These are phyloP conservation scores for Sogatella furcifera DNA, from an alignment of 1,140 invertebrate species.

Conservation along the genomic window DNA sequence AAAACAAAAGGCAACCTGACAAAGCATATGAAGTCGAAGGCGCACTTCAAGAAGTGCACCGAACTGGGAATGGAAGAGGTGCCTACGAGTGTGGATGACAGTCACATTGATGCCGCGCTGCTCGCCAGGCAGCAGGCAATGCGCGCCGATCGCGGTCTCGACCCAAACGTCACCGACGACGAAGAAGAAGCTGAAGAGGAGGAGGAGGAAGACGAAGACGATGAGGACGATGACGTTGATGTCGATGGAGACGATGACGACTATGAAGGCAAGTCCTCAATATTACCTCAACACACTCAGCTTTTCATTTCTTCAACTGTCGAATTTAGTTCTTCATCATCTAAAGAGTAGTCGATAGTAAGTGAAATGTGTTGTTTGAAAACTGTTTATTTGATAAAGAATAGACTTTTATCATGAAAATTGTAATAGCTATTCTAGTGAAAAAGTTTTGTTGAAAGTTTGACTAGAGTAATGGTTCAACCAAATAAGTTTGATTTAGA, in stretches of 20 bases:
- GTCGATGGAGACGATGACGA: conserved; percentile 45
- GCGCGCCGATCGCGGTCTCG: conserved; percentile 9
- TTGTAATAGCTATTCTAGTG: no score
- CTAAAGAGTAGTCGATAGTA: no score
- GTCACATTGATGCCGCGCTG: conserved; percentile 51
- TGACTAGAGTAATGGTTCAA: no score
- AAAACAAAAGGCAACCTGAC: conserved; percentile 98
- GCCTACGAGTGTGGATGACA: conserved; percentile 59
- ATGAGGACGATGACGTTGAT: conserved; percentile 53
- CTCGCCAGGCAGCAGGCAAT: conserved; percentile 17
- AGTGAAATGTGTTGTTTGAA: no score
- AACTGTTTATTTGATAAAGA: no score
- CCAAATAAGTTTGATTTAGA: no score
- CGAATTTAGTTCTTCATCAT: no score
- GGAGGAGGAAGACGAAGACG: conserved; percentile 49
- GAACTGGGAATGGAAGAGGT: conserved; percentile 66
- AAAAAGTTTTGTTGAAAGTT: no score
- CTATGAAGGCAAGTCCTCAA: conserved; percentile 8
- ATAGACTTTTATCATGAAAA: no score
- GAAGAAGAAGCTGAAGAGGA: conserved; percentile 48
- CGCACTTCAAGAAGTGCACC: conserved; percentile 87
- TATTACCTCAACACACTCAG: neutral
- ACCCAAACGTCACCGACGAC: conserved; percentile 16
- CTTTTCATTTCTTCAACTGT: neutral
- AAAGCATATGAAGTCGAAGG: conserved; percentile 98